Base-by-base conservation (phyloP, 2,113 vertebrate species). In the Sphaerodactylus townsendi region DNA sequence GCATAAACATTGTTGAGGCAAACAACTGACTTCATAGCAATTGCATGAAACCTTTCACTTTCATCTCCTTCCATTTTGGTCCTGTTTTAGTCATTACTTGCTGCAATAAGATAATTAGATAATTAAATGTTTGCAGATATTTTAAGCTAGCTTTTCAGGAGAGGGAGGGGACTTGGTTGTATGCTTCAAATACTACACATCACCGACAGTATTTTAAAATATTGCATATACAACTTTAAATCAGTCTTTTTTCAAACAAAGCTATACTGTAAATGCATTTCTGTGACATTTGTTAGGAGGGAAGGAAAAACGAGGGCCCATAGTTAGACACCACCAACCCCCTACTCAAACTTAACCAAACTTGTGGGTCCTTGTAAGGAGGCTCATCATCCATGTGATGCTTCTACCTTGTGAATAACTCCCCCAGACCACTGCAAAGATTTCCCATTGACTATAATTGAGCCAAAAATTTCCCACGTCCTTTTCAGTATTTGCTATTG, bases 201-300 rank as follows among this genome's bases (percentile, higher is more conserved):
- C 15, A 23, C 69, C 35, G 59, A 44, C 65, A 15, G 17, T 44
- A 37, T 79, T 59, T 66, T 33, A 23, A 80, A 68, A 87, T 90
- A 68, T 91, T 96, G 95, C 94, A 96, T 95, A 95, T 84, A 83
- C 87, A 89, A 21, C 53, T 86, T 0, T 89, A n/a, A 86, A 79
- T 78, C 30, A 46, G 82, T 30, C 21, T 84, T 85, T 37, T 10
- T 79, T 53, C 50, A 35, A 35, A 33, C 1, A 56, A 76, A 41
- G 28, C 46, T 37, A 41, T 39, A 11, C 19, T 46, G 44, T 28
- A 1, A 5, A 80, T 88, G 0, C 0, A 75, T 83, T 87, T 59
- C 13, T 30, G 50, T 48, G 17, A 77, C 21, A 50, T 50, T 50
- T 50, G 48, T 9, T 44, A 9, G 44, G 44, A 5, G 44, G 44